These are phyloP conservation scores for Felis chaus DNA, from an alignment of 2,113 vertebrate genomes.

Conservation along the genomic window DNA sequence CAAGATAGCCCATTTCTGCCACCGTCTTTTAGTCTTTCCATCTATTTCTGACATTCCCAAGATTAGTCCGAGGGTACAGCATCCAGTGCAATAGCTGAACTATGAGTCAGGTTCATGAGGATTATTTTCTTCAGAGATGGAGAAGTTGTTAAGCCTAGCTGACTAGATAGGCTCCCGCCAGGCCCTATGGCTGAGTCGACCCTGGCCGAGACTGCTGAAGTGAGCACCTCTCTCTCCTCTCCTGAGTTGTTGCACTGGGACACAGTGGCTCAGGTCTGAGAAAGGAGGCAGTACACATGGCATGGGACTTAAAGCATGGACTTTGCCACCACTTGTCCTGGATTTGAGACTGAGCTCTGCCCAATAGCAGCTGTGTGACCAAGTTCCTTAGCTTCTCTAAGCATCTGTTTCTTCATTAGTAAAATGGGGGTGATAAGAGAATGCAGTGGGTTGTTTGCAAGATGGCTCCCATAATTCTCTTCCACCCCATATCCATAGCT, in stretches of 20 bases:
- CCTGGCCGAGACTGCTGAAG: not conserved
- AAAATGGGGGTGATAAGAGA: not conserved
- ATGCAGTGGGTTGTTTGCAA: not conserved
- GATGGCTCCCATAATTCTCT: not conserved
- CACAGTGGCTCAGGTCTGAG: not conserved
- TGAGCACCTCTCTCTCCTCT: not conserved
- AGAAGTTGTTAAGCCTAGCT: not conserved
- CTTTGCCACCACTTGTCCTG: not conserved
- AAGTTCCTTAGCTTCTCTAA: not conserved
- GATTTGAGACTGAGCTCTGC: not conserved
- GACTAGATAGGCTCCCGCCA: not conserved
- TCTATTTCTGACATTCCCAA: not conserved
- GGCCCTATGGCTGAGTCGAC: not conserved
- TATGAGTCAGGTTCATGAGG: not conserved
- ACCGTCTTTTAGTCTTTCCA: not conserved
- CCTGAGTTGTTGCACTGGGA: not conserved
- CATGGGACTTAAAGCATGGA: no score
- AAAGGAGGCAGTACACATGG: not conserved
- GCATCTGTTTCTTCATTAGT: not conserved
- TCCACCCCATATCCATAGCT: not conserved
- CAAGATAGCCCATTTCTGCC: not conserved
- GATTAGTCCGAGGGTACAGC: not conserved
- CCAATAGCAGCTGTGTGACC: not conserved
- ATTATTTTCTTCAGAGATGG: not conserved
- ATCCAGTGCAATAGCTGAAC: not conserved